Evolutionary conservation across 2,113 vertebrate genomes (phyloP).

Genomic region (Paratilapia polleni): DNA sequence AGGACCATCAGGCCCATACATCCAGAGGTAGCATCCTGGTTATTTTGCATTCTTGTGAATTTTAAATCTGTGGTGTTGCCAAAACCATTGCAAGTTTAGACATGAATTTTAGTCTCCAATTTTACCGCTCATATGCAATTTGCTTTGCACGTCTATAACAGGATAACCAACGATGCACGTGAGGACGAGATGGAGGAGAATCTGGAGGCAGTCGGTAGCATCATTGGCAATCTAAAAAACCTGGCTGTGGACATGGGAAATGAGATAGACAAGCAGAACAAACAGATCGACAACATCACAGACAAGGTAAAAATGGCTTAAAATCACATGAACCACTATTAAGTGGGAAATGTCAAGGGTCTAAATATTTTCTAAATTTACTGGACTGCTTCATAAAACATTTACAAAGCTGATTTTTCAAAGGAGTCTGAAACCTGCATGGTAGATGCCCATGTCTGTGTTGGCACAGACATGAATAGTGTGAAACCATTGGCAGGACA

Average conservation of each 20-base stretch:
- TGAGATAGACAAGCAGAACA: conserved; percentile 94
- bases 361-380: background rate
- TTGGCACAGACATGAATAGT: background rate
- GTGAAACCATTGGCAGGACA: background rate
- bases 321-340: background rate
- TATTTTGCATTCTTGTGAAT: background rate
- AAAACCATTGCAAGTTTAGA: background rate
- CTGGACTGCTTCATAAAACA: background rate
- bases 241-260: conserved; percentile 95
- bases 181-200: conserved; percentile 99
- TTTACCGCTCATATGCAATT: too few species aligned
- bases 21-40: conserved; percentile 80
- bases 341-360: background rate
- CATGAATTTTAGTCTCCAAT: too few species aligned
- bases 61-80: background rate
- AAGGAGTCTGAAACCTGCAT: background rate
- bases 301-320: conserved; percentile 82
- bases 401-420: background rate
- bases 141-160: conserved; percentile 46
- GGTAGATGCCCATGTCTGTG: background rate
- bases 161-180: conserved; percentile 93
- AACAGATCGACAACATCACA: conserved; percentile 87
- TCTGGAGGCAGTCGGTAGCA: conserved; percentile 88
- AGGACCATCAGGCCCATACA: conserved; percentile 80
- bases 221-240: conserved; percentile 91